Conservation (phyloP, 1,140 invertebrate genomes). For the Matsumurasca onukii region DNA sequence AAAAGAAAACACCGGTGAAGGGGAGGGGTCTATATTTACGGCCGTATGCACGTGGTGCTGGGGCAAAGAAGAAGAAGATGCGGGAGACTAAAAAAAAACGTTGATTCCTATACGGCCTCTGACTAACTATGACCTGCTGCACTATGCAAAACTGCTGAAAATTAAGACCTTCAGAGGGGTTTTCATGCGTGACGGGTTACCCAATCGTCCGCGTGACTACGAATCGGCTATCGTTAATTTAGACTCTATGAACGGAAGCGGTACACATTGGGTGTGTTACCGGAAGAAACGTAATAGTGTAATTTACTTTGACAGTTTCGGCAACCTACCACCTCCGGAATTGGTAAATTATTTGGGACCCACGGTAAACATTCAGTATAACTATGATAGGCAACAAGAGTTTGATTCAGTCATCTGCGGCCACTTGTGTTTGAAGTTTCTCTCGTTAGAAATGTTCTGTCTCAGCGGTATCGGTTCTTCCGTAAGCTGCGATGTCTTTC, state of each 20-base stretch:
- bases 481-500: conserved; percentile 10
- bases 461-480: neutral
- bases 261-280: conserved; percentile 46
- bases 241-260: conserved; percentile 37
- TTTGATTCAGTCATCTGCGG: too few relatives aligned
- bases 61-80: conserved; percentile 26
- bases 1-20: conserved; percentile 42
- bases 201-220: conserved; percentile 41
- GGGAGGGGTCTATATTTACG: too few relatives aligned
- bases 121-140: neutral
- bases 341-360: neutral
- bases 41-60: neutral
- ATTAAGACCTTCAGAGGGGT: conserved; percentile 34
- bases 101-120: conserved; percentile 17
- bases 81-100: conserved; percentile 9
- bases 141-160: neutral
- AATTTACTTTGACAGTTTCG: conserved; percentile 14
- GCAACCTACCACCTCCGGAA: conserved; percentile 8
- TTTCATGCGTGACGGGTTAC: conserved; percentile 33
- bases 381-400: too few relatives aligned
- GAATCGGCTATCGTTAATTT: conserved; percentile 46
- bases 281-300: conserved; percentile 35
- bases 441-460: neutral
- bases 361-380: neutral
- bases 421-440: conserved; percentile 19